Base-by-base conservation (phyloP, 1,140 invertebrate species). In the Scylla paramamosain region DNA sequence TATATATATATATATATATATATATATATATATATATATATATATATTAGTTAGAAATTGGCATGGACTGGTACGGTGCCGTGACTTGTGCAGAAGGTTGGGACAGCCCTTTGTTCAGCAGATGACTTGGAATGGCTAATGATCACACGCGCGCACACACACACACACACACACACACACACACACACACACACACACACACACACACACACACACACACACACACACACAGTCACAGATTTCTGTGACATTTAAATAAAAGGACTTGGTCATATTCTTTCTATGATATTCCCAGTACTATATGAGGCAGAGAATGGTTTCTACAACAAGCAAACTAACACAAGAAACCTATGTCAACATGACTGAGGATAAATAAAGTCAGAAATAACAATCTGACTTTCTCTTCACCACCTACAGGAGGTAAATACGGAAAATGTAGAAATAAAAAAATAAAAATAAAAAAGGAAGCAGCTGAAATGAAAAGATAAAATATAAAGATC, bases 21-120 rank as follows among this genome's bases (percentile, higher is more conserved):
- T 59, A 92, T 92, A 92, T 59, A 92, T 92, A 92, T 59, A 92
- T 92, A 92, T 59, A 92, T 77, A 92, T 59, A 92, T 59, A 92
- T 67, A 77, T 92, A 67, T 92, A 91, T 52, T 1, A 14, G n/a
- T 86, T 8, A 31, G 32, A 31, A 28, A 86, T 31, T 20, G 84
- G n/a, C n/a, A 86, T 2, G 12, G 39, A 39, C 39, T 39, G 77
- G 29, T 25, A 29, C 77, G 25, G 39, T 39, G 39, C 39, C 39
- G 39, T 39, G 39, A 39, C 39, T 39, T 39, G 39, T 39, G 39
- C 39, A 39, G 39, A 39, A 39, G 39, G 39, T 39, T 39, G 39
- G 39, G 39, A 39, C 39, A 39, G 39, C 39, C 39, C 39, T 39
- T 39, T 39, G 39, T 39, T 39, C 39, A 39, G 39, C 39, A 39